These are phyloP conservation scores for Remorina albescens DNA, from an alignment of 2,797 vertebrate species.

Conservation along the genomic window DNA sequence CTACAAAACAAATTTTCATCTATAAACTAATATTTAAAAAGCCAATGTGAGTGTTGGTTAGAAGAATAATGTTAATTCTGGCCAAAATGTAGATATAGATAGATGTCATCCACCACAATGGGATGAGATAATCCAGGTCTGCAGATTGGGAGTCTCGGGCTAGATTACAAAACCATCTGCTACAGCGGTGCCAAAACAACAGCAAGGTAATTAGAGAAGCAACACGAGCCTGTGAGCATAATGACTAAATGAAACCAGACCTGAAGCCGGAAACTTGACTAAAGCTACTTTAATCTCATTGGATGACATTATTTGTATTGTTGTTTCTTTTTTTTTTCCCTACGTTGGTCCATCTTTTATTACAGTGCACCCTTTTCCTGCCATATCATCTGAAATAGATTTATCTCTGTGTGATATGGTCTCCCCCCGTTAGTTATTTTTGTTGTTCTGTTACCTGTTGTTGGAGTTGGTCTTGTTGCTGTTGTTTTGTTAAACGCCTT, in stretches of 20 bases:
- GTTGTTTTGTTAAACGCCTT: too few species aligned
- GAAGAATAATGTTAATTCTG: too few species aligned
- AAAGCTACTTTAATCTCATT: background rate
- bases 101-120: background rate
- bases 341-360: background rate
- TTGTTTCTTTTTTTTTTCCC: background rate
- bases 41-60: too few species aligned
- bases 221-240: background rate
- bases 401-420: too few species aligned
- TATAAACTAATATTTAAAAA: too few species aligned
- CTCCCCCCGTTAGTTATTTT: too few species aligned
- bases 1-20: too few species aligned
- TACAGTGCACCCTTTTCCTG: background rate
- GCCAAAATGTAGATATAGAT: too few species aligned
- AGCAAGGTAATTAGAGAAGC: conserved; percentile 56
- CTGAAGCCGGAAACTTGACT: background rate
- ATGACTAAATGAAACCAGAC: too few species aligned
- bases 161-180: conserved; percentile 71
- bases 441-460: too few species aligned
- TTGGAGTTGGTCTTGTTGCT: too few species aligned
- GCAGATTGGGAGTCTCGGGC: conserved; percentile 44
- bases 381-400: background rate
- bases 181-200: conserved; percentile 44
- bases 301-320: background rate
- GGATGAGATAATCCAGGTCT: conserved; percentile 61